Conservation (phyloP, 2,888 invertebrate species). For the Cheilosia vernalis region DNA sequence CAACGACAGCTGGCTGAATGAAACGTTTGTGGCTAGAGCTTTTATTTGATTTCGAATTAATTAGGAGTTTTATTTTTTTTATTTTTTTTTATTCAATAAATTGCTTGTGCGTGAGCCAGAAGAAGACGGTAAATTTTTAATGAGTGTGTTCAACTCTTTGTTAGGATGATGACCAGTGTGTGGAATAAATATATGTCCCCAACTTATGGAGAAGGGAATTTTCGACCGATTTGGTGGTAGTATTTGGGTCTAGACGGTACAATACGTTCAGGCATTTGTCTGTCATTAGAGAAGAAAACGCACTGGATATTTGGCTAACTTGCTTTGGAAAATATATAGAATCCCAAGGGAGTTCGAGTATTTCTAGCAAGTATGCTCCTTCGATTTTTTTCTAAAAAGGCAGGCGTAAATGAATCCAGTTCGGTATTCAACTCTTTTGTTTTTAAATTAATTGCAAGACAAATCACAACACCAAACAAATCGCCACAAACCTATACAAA, state of each 20-base stretch:
- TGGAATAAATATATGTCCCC: not conserved
- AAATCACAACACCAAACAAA: no score
- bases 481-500: no score
- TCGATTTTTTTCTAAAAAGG: no score
- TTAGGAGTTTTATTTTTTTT: constrained; percentile 34
- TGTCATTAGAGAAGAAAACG: not conserved
- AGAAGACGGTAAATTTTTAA: constrained; percentile 38
- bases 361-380: no score
- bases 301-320: not conserved
- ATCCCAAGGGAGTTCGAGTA: no score
- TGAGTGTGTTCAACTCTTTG: constrained; percentile 58
- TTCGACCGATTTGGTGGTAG: not conserved
- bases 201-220: constrained; percentile 13
- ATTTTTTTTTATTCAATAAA: constrained; percentile 1
- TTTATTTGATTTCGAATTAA: constrained; percentile 42
- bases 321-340: no score
- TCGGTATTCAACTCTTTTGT: no score
- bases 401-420: not conserved
- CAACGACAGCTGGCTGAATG: constrained; percentile 32
- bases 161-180: not conserved
- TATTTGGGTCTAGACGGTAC: not conserved
- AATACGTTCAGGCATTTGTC: not conserved
- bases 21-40: constrained; percentile 10
- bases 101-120: constrained; percentile 17
- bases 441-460: no score